Base-by-base conservation (phyloP, 2,113 vertebrate species). In the Hippocampus abdominalis region DNA sequence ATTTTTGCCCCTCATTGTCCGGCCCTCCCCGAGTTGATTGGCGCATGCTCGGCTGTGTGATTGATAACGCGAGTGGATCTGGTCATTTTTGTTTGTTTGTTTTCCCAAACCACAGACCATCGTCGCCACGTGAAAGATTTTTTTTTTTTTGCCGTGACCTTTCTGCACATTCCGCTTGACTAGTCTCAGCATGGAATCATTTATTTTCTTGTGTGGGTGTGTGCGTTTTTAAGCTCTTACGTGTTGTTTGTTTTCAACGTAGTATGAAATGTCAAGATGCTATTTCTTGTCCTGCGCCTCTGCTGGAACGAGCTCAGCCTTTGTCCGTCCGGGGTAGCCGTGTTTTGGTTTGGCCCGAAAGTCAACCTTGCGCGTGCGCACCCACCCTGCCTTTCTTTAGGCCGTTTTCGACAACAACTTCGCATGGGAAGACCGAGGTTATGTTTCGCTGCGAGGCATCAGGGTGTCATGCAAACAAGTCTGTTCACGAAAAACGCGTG, bases 291-390 rank as follows among this genome's bases (percentile, higher is more conserved):
- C 32, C 32, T 6, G 32, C 32, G 32, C 32, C 32, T n/a, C 1
- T 32, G 63, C 36, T 25, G 32, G 74, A 87, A 85, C 72, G 10
- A 81, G 84, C 80, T 78, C 84, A 85, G 54, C 78, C 75, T 83
- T 88, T 89, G 81, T 87, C 66, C 48, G n/a, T n/a, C n/a, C n/a
- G n/a, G 1, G 21, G 16, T 53, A 53, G 63, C 67, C 68, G 67
- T 67, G 71, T 81, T 80, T 71, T 74, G 81, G 72, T 75, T 68
- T 32, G 20, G 62, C 64, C 15, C 77, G 83, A 64, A 80, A 76
- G 68, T 32, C 63, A 78, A 81, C 69, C 40, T 13, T 1, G 12
- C 6, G 40, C 63, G 13, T n/a, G 18, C 13, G 36, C 36, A 9
- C 21, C 40, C 36, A 9, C 21, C 40, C 27, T 27, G 36, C 12